These are phyloP conservation scores for Phortica variegata DNA, from an alignment of 1,140 invertebrate species.

Conservation along the genomic window DNA sequence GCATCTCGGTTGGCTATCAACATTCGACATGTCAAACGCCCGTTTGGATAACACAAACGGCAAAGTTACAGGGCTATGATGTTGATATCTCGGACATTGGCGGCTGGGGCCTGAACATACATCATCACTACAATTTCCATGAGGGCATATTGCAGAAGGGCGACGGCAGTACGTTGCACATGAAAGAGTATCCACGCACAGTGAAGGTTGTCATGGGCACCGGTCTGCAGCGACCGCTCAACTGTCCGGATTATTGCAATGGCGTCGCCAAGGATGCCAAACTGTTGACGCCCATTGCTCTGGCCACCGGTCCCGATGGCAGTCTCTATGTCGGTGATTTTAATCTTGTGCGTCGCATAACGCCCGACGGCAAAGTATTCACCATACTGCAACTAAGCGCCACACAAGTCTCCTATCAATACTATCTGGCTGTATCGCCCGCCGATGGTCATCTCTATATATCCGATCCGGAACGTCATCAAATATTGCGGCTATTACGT, in stretches of 20 bases:
- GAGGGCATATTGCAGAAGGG: conserved; percentile 96
- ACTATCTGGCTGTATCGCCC: conserved; percentile 92
- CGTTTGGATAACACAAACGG: conserved; percentile 93
- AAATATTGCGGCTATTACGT: conserved; percentile 74
- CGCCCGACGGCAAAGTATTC: conserved; percentile 86
- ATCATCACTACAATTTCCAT: conserved; percentile 98
- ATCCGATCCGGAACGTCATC: conserved; percentile 91
- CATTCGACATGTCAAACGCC: conserved; percentile 82
- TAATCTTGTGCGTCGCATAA: conserved; percentile 90
- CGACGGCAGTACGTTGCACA: conserved; percentile 88
- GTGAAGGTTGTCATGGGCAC: conserved; percentile 93
- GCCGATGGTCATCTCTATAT: conserved; percentile 94
- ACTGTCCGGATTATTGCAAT: conserved; percentile 79
- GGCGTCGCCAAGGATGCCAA: conserved; percentile 82
- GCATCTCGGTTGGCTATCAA: conserved; percentile 91
- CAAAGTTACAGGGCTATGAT: conserved; percentile 93
- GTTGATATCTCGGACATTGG: conserved; percentile 96
- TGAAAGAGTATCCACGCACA: conserved; percentile 88
- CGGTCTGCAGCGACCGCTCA: conserved; percentile 77
- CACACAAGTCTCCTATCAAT: conserved; percentile 91
- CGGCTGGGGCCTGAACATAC: conserved; percentile 96
- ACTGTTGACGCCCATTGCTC: conserved; percentile 86
- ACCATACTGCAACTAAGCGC: conserved; percentile 91
- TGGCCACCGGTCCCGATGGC: conserved; percentile 93
- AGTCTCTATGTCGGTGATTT: conserved; percentile 96